Evolutionary conservation across 2,888 invertebrate species (phyloP), one percentile per base, ranked within the genome.

Genomic region (Scaptodrosophila latifasciaeformis): DNA sequence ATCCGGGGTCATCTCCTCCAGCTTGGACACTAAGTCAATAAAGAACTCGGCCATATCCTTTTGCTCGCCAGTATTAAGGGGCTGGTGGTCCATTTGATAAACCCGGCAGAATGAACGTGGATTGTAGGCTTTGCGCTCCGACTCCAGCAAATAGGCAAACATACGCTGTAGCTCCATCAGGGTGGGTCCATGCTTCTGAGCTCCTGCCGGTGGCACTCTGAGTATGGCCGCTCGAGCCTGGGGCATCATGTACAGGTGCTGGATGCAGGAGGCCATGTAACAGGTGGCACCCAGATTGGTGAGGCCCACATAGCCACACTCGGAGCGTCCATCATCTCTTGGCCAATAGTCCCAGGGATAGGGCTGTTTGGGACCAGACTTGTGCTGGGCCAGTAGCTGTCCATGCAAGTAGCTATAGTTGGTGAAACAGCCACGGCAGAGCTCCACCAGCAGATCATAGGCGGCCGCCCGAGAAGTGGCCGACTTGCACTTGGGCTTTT

Each of bases 321-420:
- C 95, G 0, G 96, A 94, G 1, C 97, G 90, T 0, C 96, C 96
- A 84, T 97, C 97, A 82, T 97, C 97, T 59, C 96, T 94, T 2
- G 97, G 97, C 97, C 97, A 97, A 87, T 97, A 97, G 86, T 97
- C 97, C 97, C 97, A 97, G 0, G 96, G 95, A 87, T 96, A 97
- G 0, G 94, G 92, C 1, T 92, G 91, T 81, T 93, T 92, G 0
- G 93, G 92, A 4, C 92, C 92, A 13, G 95, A 94, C 67, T 92
- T 92, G 83, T 97, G 96, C 78, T 97, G 97, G 2, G 91, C 90
- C 84, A 96, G 88, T 31, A 97, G 88, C 72, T 93, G 94, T 45
- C 91, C 90, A 75, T 96, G 95, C 24, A 97, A 88, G 63, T 94
- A 89, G 76, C 91, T 90, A 83, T 96, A 97, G 87, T 96, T 97